phyloP scores from a whole-genome alignment of 2,888 invertebrate genomes.

The Arctia plantaginis region DNA sequence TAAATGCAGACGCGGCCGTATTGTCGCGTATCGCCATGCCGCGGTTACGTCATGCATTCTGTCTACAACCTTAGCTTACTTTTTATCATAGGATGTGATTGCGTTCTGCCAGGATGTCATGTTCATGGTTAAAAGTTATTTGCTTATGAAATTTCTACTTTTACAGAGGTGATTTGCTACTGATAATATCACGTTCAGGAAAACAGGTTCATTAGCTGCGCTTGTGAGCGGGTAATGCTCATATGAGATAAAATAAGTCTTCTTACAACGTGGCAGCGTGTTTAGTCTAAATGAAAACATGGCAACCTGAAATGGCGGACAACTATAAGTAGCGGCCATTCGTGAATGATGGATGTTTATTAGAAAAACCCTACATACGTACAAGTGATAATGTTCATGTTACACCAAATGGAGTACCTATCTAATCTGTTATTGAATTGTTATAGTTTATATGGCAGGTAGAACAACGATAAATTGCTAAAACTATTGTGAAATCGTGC shows the following conservation, averaged over 20 bases:
- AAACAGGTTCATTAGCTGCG: slow-evolving; percentile 33
- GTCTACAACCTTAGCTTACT: slow-evolving; percentile 34
- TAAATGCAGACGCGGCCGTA: slow-evolving; percentile 50
- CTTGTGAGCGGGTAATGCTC: slow-evolving; percentile 26
- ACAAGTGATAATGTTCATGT: neutral
- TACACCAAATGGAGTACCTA: neutral
- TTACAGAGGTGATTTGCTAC: slow-evolving; percentile 3
- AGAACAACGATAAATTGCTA: neutral
- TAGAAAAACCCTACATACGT: neutral
- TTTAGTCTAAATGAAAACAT: slow-evolving; percentile 3
- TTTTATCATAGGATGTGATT: slow-evolving; percentile 36
- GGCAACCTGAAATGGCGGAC: neutral
- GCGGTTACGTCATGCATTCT: slow-evolving; percentile 47
- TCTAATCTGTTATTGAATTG: neutral
- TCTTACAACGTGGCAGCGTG: neutral
- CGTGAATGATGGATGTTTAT: neutral
- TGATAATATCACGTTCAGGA: neutral
- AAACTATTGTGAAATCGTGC: neutral
- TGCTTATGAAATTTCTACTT: slow-evolving; percentile 6
- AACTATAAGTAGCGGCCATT: neutral
- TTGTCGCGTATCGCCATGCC: slow-evolving; percentile 48
- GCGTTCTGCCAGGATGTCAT: slow-evolving; percentile 27
- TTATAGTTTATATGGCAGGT: neutral
- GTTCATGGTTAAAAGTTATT: slow-evolving; percentile 20
- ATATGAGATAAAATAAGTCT: slow-evolving; percentile 13